Percentiles rank a stretch among this genome's conserved stretches.
Evolutionary conservation across 2,113 vertebrate species (phyloP).

Genomic region (Ictidomys tridecemlineatus): DNA sequence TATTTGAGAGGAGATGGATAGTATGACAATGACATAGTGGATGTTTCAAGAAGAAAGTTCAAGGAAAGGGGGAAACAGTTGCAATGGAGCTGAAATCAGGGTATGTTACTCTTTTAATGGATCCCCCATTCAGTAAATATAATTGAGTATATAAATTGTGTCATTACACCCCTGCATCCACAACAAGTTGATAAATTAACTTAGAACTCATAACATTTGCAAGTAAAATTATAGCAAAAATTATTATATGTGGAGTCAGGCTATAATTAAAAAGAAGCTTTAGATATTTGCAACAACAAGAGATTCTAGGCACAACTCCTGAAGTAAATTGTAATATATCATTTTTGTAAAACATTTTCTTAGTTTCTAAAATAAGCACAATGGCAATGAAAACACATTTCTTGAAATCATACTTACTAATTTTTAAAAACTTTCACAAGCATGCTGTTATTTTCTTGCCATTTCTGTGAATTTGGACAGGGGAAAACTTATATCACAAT

Average conservation of each 20-base stretch:
- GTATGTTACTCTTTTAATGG: background rate
- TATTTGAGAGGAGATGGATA: background rate
- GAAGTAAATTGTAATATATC: background rate
- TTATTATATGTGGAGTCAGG: background rate
- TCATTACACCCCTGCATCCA: background rate
- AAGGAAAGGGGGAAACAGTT: background rate
- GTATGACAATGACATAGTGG: background rate
- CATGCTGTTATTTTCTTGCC: background rate
- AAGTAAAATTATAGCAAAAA: background rate
- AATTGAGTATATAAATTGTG: background rate
- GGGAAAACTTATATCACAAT: background rate
- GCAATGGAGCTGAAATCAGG: background rate
- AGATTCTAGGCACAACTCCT: background rate
- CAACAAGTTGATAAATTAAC: constrained; percentile 37
- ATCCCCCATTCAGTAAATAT: background rate
- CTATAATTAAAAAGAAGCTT: background rate
- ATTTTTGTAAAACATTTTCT: constrained; percentile 11
- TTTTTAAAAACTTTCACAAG: background rate
- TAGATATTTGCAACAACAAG: background rate
- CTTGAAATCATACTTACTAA: background rate
- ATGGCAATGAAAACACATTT: background rate
- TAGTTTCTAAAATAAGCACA: background rate
- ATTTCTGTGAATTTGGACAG: background rate
- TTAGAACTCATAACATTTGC: constrained; percentile 39
- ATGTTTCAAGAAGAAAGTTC: background rate